Conservation (phyloP, 2,113 vertebrate species). For the Chaetodon auriga region DNA sequence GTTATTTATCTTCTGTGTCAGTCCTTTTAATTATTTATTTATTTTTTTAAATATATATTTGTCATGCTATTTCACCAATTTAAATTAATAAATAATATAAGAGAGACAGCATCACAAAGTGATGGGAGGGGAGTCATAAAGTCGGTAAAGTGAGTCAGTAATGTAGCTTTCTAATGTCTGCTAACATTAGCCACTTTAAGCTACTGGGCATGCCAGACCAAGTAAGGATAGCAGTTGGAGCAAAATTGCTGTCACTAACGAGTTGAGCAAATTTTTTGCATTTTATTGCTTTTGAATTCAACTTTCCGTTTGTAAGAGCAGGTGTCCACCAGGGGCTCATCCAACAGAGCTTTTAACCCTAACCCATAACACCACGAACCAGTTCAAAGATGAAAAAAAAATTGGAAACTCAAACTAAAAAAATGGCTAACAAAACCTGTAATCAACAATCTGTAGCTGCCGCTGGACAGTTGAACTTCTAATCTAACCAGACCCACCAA, state of each 20-base stretch:
- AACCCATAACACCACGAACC: too few relatives aligned
- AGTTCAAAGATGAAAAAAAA: not conserved
- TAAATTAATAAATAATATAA: not conserved
- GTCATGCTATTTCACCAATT: too few relatives aligned
- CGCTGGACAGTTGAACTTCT: not conserved
- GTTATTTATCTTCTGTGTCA: too few relatives aligned
- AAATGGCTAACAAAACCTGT: too few relatives aligned
- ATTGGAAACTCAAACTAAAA: not conserved
- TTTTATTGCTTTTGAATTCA: not conserved
- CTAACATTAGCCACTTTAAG: not conserved
- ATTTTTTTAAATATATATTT: too few relatives aligned
- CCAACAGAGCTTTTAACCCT: not conserved
- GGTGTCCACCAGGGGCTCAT: too few relatives aligned
- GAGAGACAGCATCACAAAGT: not conserved
- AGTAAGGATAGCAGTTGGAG: not conserved
- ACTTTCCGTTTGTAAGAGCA: too few relatives aligned
- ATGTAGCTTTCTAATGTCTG: not conserved
- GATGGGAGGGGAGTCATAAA: not conserved
- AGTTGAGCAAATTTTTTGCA: not conserved
- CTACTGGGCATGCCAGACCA: not conserved
- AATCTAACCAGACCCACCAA: slow-evolving; percentile 1
- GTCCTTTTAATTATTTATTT: too few relatives aligned
- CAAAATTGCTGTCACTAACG: too few relatives aligned
- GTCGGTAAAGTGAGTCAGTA: not conserved
- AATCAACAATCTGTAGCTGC: not conserved